phyloP scores from a whole-genome alignment of 2,113 vertebrate genomes.

The Porphyrio hochstetteri region DNA sequence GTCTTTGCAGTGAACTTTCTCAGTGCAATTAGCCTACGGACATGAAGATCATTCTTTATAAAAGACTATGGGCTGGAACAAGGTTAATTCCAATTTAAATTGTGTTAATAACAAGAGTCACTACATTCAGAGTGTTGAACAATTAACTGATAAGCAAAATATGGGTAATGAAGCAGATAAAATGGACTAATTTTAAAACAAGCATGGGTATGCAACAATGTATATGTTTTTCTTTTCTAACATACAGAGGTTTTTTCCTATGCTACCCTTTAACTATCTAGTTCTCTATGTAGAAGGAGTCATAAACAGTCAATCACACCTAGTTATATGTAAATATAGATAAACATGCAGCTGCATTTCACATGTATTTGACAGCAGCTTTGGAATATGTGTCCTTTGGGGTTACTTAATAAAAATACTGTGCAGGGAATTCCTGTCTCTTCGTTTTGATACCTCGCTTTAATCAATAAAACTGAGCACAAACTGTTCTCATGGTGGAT shows the following conservation, averaged over 20 bases:
- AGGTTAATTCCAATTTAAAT: slow-evolving; percentile 71
- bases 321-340: background rate
- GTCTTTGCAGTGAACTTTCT: slow-evolving; percentile 56
- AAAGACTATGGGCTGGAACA: slow-evolving; percentile 41
- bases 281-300: background rate
- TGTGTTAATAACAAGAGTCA: slow-evolving; percentile 56
- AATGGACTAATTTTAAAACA: slow-evolving; percentile 17
- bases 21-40: slow-evolving; percentile 54
- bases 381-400: background rate
- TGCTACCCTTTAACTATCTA: background rate
- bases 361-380: background rate
- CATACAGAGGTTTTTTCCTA: background rate
- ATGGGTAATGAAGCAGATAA: slow-evolving; percentile 24
- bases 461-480: rapidly evolving
- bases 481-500: background rate
- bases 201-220: background rate
- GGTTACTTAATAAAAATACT: background rate
- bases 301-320: background rate
- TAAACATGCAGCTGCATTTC: background rate
- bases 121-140: slow-evolving; percentile 19
- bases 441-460: background rate
- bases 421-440: background rate
- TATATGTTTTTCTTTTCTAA: background rate
- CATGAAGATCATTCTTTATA: slow-evolving; percentile 69
- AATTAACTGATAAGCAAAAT: slow-evolving; percentile 45